phyloP scores from a whole-genome alignment of 2,113 vertebrate species.

The Gulo gulo region DNA sequence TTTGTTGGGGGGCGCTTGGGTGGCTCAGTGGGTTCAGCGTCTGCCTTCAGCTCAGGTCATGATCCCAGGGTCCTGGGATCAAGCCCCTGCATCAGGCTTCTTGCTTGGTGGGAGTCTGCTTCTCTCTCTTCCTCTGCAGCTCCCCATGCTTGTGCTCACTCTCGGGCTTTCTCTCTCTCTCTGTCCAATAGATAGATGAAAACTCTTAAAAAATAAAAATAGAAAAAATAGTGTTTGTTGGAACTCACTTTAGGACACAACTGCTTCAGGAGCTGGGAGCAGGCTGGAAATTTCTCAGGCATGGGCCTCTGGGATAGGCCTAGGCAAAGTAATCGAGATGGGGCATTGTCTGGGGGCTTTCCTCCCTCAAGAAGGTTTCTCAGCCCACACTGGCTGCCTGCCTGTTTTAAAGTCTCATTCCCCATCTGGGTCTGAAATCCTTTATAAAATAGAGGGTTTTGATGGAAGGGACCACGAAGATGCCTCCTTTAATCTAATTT shows the following conservation, averaged over 20 bases:
- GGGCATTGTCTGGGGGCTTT: background rate
- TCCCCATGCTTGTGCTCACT: no score
- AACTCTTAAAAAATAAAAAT: background rate
- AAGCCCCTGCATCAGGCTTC: background rate
- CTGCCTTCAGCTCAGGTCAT: no score
- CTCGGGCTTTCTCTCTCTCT: background rate
- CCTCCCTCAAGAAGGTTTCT: background rate
- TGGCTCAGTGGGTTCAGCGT: no score
- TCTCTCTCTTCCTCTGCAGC: background rate
- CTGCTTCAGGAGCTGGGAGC: background rate
- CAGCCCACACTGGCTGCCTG: background rate
- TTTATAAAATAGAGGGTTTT: background rate
- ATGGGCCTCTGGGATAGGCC: background rate
- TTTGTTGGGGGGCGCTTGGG: background rate
- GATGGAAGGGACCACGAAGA: background rate
- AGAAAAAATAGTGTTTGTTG: background rate
- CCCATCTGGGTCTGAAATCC: conserved; percentile 43
- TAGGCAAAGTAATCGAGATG: background rate
- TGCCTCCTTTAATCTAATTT: background rate
- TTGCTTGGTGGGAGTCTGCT: background rate
- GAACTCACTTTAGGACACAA: background rate
- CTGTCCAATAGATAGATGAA: background rate
- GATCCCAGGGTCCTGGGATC: background rate
- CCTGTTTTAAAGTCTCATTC: conserved; percentile 42
- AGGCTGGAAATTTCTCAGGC: background rate